These are phyloP conservation scores for Drosophila aff. DNA, from an alignment of 1,140 invertebrate genomes.

Conservation along the genomic window DNA sequence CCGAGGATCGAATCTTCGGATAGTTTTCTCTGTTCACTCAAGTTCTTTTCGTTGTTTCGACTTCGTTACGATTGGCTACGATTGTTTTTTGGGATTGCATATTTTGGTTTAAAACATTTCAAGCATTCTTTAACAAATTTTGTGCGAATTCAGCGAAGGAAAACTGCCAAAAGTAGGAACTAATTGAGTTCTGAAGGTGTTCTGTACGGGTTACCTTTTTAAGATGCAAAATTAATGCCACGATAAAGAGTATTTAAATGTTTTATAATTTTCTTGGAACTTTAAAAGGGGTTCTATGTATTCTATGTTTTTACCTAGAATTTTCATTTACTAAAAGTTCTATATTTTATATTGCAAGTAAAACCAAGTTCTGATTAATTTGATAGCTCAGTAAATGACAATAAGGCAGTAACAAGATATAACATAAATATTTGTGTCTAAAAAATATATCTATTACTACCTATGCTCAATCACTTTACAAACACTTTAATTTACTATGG, in stretches of 20 bases:
- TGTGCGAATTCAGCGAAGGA: constrained; percentile 57
- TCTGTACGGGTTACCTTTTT: background rate
- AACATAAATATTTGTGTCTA: too few species aligned
- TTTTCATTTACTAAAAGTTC: background rate
- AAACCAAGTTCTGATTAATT: background rate
- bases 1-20: constrained; percentile 62
- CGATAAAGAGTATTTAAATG: too few species aligned
- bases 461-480: background rate
- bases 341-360: background rate
- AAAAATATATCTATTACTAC: background rate
- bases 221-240: background rate
- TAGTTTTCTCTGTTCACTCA: constrained; percentile 25
- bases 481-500: background rate
- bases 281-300: background rate
- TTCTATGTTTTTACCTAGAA: background rate
- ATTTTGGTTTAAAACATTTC: constrained; percentile 10
- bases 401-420: background rate
- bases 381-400: background rate
- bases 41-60: constrained; percentile 25
- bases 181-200: background rate
- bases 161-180: constrained; percentile 2
- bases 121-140: constrained; percentile 72
- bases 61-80: constrained; percentile 7
- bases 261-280: background rate
- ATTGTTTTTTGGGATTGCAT: constrained; percentile 10